Evolutionary conservation across 2,797 vertebrate species (phyloP).

Genomic region (Numenius phaeopus): DNA sequence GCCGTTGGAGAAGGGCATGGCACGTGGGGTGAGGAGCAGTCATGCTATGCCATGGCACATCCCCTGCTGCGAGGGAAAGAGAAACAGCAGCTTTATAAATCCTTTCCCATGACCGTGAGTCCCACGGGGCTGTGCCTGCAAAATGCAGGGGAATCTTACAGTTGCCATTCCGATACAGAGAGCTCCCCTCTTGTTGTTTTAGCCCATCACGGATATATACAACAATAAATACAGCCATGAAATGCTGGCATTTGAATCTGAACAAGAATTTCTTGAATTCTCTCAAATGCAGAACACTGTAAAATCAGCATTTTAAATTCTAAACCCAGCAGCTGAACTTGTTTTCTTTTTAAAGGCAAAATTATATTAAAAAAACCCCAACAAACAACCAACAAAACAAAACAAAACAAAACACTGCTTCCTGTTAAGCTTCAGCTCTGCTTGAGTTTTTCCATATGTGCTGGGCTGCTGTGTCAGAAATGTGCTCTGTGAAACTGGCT

Average conservation of each 20-base stretch:
- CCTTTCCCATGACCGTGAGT: not conserved
- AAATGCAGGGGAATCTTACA: accelerated
- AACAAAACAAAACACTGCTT: not conserved
- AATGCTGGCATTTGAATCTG: not conserved
- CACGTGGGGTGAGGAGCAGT: not conserved
- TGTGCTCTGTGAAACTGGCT: not conserved
- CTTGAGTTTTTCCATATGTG: not conserved
- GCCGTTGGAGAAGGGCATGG: constrained; percentile 57
- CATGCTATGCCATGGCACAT: not conserved
- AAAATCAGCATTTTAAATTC: not conserved
- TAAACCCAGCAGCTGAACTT: not conserved
- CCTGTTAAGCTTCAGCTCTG: not conserved
- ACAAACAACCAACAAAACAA: not conserved
- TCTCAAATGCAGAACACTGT: not conserved
- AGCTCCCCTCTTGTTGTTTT: not conserved
- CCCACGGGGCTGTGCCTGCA: not conserved
- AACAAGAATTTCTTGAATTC: not conserved
- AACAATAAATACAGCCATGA: accelerated
- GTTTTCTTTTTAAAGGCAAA: not conserved
- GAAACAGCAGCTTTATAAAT: not conserved
- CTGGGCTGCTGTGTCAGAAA: not conserved
- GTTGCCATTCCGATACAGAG: accelerated
- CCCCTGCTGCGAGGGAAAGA: not conserved
- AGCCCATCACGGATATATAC: accelerated
- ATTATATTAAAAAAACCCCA: not conserved